Conservation (phyloP, 2,113 vertebrate genomes). For the Tetrax tetrax region DNA sequence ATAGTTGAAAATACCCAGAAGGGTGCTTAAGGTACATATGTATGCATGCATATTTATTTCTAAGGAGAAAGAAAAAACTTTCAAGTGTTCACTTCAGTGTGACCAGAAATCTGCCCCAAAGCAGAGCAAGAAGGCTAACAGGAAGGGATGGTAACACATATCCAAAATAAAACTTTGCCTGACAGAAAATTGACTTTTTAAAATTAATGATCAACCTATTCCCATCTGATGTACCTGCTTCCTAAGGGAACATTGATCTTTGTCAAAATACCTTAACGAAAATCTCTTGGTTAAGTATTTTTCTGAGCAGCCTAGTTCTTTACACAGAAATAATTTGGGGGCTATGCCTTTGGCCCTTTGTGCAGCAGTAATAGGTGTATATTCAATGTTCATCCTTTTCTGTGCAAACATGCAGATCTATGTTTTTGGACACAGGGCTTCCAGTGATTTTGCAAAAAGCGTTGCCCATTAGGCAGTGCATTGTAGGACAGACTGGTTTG, state of each 20-base stretch:
- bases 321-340: not conserved
- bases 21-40: not conserved
- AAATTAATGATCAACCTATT: not conserved
- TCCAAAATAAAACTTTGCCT: not conserved
- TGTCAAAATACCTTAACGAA: not conserved
- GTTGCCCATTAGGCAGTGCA: accelerated
- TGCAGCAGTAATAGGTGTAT: not conserved
- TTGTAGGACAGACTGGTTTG: not conserved
- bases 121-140: not conserved
- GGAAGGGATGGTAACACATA: not conserved
- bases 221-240: not conserved
- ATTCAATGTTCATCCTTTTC: not conserved
- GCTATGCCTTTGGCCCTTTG: not conserved
- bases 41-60: not conserved
- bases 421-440: not conserved
- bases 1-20: not conserved
- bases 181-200: not conserved
- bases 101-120: not conserved
- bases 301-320: not conserved
- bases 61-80: not conserved
- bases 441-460: not conserved
- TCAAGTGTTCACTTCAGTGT: not conserved
- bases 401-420: not conserved
- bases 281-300: not conserved
- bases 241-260: not conserved